phyloP scores from a whole-genome alignment of 1,140 invertebrate species.

The Yoshiicerus persimilis region DNA sequence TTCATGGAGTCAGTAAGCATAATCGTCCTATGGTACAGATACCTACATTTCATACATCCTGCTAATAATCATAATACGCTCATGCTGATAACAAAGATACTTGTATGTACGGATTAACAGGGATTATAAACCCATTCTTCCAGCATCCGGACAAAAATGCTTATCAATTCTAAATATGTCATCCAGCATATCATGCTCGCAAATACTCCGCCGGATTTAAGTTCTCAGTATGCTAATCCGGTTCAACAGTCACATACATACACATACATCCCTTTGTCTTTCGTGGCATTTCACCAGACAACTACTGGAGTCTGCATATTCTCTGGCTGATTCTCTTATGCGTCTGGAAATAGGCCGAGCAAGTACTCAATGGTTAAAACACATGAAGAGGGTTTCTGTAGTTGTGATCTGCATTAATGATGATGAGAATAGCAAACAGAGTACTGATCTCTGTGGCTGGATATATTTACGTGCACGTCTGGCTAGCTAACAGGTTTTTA shows the following conservation, averaged over 20 bases:
- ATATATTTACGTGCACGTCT: no score
- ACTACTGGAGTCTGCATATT: background rate
- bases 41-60: no score
- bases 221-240: background rate
- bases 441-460: background rate
- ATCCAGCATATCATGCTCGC: background rate
- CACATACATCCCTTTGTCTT: no score
- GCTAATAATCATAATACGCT: background rate
- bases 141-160: background rate
- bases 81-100: background rate
- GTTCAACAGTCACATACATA: background rate
- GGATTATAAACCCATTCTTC: background rate
- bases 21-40: no score
- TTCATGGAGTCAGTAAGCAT: background rate
- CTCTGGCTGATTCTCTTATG: background rate
- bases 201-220: background rate
- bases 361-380: background rate
- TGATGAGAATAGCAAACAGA: background rate
- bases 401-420: background rate
- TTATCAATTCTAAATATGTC: background rate
- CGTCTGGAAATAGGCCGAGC: background rate
- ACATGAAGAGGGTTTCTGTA: background rate
- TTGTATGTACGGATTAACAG: background rate
- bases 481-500: no score
- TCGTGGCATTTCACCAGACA: no score